phyloP scores from a whole-genome alignment of 2,113 vertebrate species.

The Falco punctatus region DNA sequence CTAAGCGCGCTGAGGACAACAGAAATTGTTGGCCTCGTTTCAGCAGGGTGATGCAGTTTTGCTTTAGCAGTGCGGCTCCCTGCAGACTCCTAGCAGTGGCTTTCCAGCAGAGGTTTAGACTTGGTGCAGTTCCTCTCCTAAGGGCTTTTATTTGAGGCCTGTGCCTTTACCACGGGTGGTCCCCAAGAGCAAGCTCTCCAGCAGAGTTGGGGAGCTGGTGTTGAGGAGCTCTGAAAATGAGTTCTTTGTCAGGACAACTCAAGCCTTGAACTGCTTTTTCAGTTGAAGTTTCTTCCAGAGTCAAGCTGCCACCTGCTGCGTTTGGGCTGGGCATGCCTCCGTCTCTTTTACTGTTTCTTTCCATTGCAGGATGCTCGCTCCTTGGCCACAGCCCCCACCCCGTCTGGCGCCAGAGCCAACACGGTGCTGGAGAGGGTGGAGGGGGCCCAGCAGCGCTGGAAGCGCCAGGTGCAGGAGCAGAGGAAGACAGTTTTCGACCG shows the following conservation, averaged over 20 bases:
- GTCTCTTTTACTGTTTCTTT: not conserved
- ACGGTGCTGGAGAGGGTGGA: slow-evolving; percentile 92
- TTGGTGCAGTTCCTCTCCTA: not conserved
- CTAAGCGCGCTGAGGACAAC: fast-evolving
- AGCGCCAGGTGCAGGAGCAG: slow-evolving; percentile 95
- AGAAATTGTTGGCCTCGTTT: fast-evolving
- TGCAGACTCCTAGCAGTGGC: not conserved
- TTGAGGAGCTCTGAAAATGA: not conserved
- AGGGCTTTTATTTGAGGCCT: not conserved
- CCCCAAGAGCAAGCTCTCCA: not conserved
- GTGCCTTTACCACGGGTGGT: not conserved
- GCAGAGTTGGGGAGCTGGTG: not conserved
- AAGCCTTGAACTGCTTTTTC: not conserved
- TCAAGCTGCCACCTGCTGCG: not conserved
- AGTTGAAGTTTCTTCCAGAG: not conserved
- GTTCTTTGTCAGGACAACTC: not conserved
- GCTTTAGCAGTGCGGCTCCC: not conserved
- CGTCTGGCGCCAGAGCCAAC: slow-evolving; percentile 75
- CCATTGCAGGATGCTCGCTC: slow-evolving; percentile 83
- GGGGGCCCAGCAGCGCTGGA: slow-evolving; percentile 96
- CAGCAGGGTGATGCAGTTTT: not conserved
- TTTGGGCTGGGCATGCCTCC: not conserved
- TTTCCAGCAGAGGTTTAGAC: not conserved
- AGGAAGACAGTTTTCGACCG: slow-evolving; percentile 95
- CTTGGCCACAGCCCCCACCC: slow-evolving; percentile 22